Base-by-base conservation (phyloP, 2,113 vertebrate genomes). In the Gobiocypris rarus region DNA sequence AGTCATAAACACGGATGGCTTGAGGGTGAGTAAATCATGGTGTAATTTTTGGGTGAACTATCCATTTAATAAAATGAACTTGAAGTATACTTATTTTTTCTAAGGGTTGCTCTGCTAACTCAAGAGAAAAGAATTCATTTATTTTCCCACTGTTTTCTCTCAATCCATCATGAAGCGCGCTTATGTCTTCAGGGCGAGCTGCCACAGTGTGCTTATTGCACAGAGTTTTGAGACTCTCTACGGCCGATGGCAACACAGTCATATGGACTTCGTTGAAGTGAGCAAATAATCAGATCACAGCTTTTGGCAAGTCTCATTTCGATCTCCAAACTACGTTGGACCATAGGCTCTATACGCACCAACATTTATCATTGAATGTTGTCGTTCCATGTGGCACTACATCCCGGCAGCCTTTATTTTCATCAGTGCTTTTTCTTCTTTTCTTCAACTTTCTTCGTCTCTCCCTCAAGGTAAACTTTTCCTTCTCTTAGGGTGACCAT, bases 181-280 rank as follows among this genome's bases (percentile, higher is more conserved):
- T 59, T 7, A 38, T 76, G 63, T 43, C 45, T 87, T 82, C 81
- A 11, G 89, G 90, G 91, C 91, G 87, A 90, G 86, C 84, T 89
- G 87, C 90, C 89, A 89, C 86, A 86, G 80, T 31, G 77, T 38
- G 89, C 89, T 93, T 93, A 93, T 93, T 94, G 92, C 88, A 81
- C 86, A 84, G 90, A 85, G 91, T 88, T 87, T 91, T 92, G 91
- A 91, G 94, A 90, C 88, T 15, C 76, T 69, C 34, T 41, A 7
- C 1, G n/a, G 82, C 82, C 50, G 70, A 69, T 59, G 75, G 17
- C 73, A 54, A 75, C 45, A 17, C 24, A 28, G 45, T 75, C 48
- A 11, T 28, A 28, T 31, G 48, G 48, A 19, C 71, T 75, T 52
- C 14, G 45, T 31, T 52, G 24, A 52, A 75, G 45, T 19, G 63